phyloP scores from a whole-genome alignment of 2,797 vertebrate genomes.

The Lemur catta region DNA sequence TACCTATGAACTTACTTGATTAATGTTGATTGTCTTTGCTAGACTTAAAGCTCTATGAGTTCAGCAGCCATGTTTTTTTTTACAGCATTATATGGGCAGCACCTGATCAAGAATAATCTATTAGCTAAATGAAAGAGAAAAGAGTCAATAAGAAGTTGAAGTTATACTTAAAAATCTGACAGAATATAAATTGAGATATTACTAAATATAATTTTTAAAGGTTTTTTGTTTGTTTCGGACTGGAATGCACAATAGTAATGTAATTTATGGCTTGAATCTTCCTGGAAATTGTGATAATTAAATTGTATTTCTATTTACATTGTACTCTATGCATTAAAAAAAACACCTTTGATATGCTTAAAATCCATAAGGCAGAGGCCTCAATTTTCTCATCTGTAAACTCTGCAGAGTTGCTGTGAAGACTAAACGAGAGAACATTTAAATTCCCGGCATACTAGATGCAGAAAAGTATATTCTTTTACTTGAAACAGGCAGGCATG shows the following conservation, averaged over 20 bases:
- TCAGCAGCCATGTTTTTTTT: background rate
- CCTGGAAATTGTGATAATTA: background rate
- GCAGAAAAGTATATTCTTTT: background rate
- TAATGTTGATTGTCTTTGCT: background rate
- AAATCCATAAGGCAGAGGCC: background rate
- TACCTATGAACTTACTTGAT: background rate
- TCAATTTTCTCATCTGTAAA: slow-evolving; percentile 18
- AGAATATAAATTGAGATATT: background rate
- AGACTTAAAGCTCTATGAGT: background rate
- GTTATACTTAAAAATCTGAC: background rate
- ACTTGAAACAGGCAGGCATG: background rate
- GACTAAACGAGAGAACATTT: background rate
- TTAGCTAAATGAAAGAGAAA: background rate
- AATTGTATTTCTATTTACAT: background rate
- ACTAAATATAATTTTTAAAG: background rate
- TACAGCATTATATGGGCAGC: background rate
- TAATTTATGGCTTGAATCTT: slow-evolving; percentile 23
- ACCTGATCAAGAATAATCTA: background rate
- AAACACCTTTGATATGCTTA: background rate
- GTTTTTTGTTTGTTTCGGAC: background rate
- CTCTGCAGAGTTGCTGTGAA: background rate
- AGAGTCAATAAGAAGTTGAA: background rate
- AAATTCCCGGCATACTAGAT: background rate
- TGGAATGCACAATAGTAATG: background rate
- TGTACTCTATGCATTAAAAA: background rate